A percentile compares a stretch with the other conserved stretches of the same genome.
phyloP scores from a whole-genome alignment of 1,140 invertebrate genomes.

The Lucilia cuprina region DNA sequence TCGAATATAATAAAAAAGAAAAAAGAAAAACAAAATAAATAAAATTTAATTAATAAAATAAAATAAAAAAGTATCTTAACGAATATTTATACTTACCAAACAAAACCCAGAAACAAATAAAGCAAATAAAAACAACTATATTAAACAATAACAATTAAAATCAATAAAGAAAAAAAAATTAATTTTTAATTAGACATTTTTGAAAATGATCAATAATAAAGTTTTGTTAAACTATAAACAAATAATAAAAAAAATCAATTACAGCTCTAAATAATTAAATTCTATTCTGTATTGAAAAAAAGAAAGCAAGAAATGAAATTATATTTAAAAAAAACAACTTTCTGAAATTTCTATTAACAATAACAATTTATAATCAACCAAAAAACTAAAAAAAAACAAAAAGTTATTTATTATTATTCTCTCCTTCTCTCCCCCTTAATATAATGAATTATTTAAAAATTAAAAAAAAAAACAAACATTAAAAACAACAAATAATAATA shows the following conservation, averaged over 20 bases:
- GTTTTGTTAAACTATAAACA: neutral
- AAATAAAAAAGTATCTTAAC: neutral
- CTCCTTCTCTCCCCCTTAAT: neutral
- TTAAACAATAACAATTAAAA: neutral
- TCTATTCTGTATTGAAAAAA: too few relatives aligned
- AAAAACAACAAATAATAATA: too few relatives aligned
- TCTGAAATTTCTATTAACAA: too few relatives aligned
- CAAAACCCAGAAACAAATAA: neutral
- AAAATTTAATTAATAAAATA: neutral
- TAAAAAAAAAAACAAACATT: too few relatives aligned
- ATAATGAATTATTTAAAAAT: neutral
- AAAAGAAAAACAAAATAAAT: neutral
- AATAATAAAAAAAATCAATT: neutral
- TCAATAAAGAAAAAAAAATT: neutral
- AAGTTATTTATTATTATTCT: neutral
- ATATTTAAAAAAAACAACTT: too few relatives aligned
- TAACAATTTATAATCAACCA: neutral
- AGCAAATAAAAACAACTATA: neutral
- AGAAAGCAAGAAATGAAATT: too few relatives aligned
- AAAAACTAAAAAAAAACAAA: neutral
- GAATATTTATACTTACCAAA: conserved; percentile 16
- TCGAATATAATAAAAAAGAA: neutral
- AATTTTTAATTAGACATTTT: neutral
- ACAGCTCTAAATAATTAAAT: too few relatives aligned
- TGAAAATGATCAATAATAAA: neutral